Evolutionary conservation across 2,888 invertebrate species (phyloP), one percentile per base, ranked within the genome.

Genomic region (Mellilla xanthometata): DNA sequence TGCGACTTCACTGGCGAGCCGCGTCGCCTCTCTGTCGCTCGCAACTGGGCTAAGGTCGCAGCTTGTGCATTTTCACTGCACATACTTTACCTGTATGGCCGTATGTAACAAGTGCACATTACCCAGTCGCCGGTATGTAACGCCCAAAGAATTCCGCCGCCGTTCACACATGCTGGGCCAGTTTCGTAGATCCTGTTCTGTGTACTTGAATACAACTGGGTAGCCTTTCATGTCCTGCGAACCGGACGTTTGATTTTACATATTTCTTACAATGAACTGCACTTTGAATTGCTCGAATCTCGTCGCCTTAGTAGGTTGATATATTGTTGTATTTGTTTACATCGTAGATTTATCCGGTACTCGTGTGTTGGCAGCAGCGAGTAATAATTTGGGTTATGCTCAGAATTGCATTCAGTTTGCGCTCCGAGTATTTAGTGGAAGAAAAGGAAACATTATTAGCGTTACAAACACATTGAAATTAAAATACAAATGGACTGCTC

Each of bases 41-140:
- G 54, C 69, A 81, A 77, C 68, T 83, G 64, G 83, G 85, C 80
- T 83, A 86, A 87, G 86, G 86, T 79, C 83, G 75, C 65, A 59
- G 54, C 62, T 65, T 65, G 70, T 76, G 74, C 78, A 79, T 81
- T 83, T 84, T 76, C 72, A 76, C 59, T 57, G 56, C 53, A 61
- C 56, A 44, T 46, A 49, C 42, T 39, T 44, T 34, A 46, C 39
- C 29, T 51, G 52, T 12, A 36, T 24, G 24, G n/a, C 15, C 4
- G 23, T 40, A 19, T 40, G 43, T 47, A 26, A 39, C 24, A 40
- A 42, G 65, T 64, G 66, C 63, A 58, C 52, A 33, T 42, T 51
- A 50, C 47, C 49, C 43, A 48, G 51, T 40, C 39, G 35, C 30
- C 49, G 33, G 35, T 38, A 31, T 41, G 33, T 46, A 32, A 23